Conservation (phyloP, 2,113 vertebrate genomes). For the Sinocyclocheilus anophthalmus region DNA sequence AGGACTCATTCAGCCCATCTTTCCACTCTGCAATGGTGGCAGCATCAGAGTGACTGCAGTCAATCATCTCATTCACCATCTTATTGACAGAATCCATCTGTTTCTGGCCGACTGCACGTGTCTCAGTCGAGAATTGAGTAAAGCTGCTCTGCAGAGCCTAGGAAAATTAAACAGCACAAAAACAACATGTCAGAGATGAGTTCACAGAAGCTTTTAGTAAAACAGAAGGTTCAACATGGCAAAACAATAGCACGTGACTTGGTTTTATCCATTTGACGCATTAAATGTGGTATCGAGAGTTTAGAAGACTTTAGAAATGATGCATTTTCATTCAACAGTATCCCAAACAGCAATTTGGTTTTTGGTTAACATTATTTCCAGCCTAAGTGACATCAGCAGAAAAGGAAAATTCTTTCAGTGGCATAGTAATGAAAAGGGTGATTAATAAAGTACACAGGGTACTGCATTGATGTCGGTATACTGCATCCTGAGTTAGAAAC, state of each 20-base stretch:
- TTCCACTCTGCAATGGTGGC: conserved; percentile 95
- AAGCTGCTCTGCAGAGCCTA: conserved; percentile 90
- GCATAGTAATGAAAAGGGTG: neutral
- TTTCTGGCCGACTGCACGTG: conserved; percentile 86
- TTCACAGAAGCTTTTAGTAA: neutral
- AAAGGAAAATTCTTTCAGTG: neutral
- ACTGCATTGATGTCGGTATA: neutral
- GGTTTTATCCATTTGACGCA: neutral
- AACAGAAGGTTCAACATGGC: neutral
- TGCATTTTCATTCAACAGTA: neutral
- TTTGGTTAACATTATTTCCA: neutral
- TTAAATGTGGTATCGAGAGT: neutral
- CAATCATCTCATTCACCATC: conserved; percentile 90
- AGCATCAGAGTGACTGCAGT: conserved; percentile 84
- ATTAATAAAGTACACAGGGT: neutral
- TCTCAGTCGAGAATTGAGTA: conserved; percentile 88
- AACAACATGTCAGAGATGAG: neutral
- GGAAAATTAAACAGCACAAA: conserved; percentile 1
- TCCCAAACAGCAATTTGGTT: neutral
- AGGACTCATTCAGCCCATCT: conserved; percentile 89
- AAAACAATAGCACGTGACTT: neutral
- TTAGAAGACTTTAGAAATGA: no score
- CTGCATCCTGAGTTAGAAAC: neutral
- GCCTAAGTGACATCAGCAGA: neutral
- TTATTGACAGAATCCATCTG: conserved; percentile 85